Evolutionary conservation across 2,113 vertebrate genomes (phyloP), one percentile per base, ranked within the genome.

Genomic region (Puffinus mauretanicus): DNA sequence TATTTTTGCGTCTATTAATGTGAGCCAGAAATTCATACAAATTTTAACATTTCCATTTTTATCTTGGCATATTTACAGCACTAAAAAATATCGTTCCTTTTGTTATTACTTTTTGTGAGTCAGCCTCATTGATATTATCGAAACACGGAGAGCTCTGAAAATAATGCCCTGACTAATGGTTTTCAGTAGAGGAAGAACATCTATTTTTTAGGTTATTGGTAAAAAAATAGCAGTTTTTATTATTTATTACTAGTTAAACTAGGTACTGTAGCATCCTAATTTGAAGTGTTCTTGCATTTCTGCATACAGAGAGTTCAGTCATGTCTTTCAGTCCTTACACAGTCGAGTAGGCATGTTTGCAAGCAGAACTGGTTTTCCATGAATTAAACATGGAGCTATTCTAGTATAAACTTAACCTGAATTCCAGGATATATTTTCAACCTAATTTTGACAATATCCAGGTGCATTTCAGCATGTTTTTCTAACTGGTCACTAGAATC

Each of bases 31-130:
- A 93, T 67, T 82, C 34, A 29, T 52, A 82, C 29, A 13, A 67
- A 61, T 19, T 70, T 69, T 71, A 72, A 90, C 67, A 44, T 65
- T 96, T 95, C 89, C 49, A 54, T 82, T 96, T 96, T 82, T 80
- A 49, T 80, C 17, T 54, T 78, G 87, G 60, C 21, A 13, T 67
- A 57, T 77, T 67, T 86, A 75, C 55, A 77, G 55, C 51, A 36
- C 60, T 91, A 51, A 77, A 82, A 90, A 61, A 32, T 58, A 47
- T 38, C 58, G 11, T 20, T 93, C 29, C 57, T 86, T 82, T 91
- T 46, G 19, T 93, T 94, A 42, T 67, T 80, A 34, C 22, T 64
- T 61, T 71, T 62, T 70, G 27, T 93, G 73, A 96, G 25, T 89
- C 88, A 95, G 40, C 73, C 26, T 65, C 7, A 6, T 62, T 91